Evolutionary conservation across 2,113 vertebrate genomes (phyloP).

Genomic region (Rhipidura dahli): DNA sequence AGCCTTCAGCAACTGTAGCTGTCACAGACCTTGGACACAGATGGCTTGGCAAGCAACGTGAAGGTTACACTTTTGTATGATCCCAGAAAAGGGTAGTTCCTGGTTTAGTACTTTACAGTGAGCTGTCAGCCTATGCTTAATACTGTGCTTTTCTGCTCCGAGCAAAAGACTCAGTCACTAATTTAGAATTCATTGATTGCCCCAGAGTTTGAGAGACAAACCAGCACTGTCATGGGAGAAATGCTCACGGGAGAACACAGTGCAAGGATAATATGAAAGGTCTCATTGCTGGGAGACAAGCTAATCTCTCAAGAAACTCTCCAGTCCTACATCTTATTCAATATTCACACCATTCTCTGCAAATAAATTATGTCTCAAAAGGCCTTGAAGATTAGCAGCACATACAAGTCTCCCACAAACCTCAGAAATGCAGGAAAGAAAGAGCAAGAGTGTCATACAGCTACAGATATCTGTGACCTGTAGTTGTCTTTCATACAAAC

Average conservation of each 20-base stretch:
- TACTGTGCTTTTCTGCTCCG: background rate
- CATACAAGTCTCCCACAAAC: background rate
- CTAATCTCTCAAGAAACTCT: background rate
- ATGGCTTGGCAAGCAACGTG: accelerated
- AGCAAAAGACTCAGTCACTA: background rate
- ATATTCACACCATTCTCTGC: background rate
- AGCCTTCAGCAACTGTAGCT: background rate
- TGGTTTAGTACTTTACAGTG: background rate
- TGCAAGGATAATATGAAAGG: background rate
- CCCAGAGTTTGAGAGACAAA: background rate
- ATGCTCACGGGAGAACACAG: background rate
- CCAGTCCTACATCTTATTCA: background rate
- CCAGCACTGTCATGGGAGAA: background rate
- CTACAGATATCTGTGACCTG: background rate
- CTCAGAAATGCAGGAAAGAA: background rate
- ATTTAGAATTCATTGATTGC: background rate
- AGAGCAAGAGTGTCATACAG: background rate
- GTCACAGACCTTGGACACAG: background rate
- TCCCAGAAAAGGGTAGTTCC: background rate
- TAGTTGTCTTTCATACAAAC: background rate
- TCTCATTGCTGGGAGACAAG: background rate
- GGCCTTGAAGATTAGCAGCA: background rate
- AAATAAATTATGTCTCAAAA: background rate
- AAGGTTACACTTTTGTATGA: background rate
- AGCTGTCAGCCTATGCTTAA: background rate